Evolutionary conservation across 2,888 invertebrate genomes (phyloP).

Genomic region (Drosophila lutescens): DNA sequence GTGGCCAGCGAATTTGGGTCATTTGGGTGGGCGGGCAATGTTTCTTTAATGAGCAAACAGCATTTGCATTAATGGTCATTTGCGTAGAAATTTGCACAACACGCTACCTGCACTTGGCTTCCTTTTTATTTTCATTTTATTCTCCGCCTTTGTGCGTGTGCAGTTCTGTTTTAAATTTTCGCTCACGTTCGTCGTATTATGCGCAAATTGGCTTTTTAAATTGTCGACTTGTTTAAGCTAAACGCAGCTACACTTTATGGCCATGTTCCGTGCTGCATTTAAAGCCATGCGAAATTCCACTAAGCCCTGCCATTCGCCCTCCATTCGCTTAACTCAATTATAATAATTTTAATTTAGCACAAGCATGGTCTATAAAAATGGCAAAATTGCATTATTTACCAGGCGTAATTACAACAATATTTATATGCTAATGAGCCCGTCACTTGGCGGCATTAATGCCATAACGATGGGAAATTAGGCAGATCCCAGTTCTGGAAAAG

Average conservation of each 20-base stretch:
- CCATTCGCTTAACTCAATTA: constrained; percentile 58
- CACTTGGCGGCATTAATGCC: constrained; percentile 34
- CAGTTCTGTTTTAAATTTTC: constrained; percentile 70
- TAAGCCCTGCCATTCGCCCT: constrained; percentile 28
- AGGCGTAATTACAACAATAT: constrained; percentile 66
- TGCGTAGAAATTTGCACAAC: constrained; percentile 46
- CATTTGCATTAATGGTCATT: constrained; percentile 65
- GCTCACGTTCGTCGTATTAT: constrained; percentile 81
- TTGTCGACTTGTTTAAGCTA: constrained; percentile 77
- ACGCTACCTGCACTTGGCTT: constrained; percentile 29
- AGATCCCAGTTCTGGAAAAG: constrained; percentile 19
- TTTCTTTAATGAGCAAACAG: constrained; percentile 64
- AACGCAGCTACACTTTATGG: constrained; percentile 81
- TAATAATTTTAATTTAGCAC: constrained; percentile 61
- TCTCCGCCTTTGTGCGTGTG: constrained; percentile 22
- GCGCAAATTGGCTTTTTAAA: constrained; percentile 82
- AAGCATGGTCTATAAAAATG: constrained; percentile 42
- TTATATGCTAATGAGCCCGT: constrained; percentile 51
- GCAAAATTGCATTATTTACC: constrained; percentile 69
- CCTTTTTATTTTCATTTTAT: neutral
- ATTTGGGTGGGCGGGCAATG: constrained; percentile 57
- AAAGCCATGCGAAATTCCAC: constrained; percentile 76
- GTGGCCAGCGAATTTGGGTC: constrained; percentile 59
- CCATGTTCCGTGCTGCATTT: constrained; percentile 80
- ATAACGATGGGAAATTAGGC: constrained; percentile 27